Percentiles rank a stretch among this genome's conserved stretches.
phyloP scores from a whole-genome alignment of 2,797 vertebrate genomes.

The Chromis chromis region DNA sequence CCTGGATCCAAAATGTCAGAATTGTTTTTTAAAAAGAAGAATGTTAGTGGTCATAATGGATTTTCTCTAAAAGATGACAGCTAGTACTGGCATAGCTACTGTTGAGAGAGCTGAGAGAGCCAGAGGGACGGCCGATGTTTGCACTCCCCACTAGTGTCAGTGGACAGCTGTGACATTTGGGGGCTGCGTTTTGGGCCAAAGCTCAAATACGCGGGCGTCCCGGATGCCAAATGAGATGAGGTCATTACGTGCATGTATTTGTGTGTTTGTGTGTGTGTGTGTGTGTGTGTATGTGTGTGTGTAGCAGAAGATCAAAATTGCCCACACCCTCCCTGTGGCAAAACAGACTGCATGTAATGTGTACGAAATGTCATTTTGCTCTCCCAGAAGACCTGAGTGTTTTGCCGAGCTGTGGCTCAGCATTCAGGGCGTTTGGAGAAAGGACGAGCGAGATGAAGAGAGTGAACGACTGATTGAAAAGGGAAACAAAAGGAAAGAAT shows the following conservation, averaged over 20 bases:
- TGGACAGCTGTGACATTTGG: conserved; percentile 79
- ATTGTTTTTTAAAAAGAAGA: conserved; percentile 16
- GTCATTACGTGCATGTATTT: conserved; percentile 38
- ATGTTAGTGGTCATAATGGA: conserved; percentile 20
- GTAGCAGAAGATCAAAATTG: conserved; percentile 58
- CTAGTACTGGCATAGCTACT: conserved; percentile 39
- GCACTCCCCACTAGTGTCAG: conserved; percentile 47
- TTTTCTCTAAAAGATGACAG: conserved; percentile 50
- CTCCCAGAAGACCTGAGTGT: conserved; percentile 54
- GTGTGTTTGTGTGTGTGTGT: conserved; percentile 22
- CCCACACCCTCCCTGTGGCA: conserved; percentile 57
- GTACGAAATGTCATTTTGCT: conserved; percentile 70
- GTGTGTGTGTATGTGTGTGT: conserved; percentile 37
- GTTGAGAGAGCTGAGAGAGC: conserved; percentile 35
- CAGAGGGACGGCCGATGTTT: conserved; percentile 54
- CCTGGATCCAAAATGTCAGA: conserved; percentile 45
- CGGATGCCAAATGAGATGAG: conserved; percentile 67
- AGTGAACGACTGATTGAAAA: conserved; percentile 30
- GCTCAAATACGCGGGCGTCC: conserved; percentile 51
- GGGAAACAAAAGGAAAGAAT: conserved; percentile 21
- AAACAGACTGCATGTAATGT: conserved; percentile 56
- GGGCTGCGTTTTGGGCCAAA: conserved; percentile 55
- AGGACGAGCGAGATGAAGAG: background rate
- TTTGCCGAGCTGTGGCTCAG: conserved; percentile 39
- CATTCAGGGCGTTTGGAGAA: conserved; percentile 30